Percentiles rank a stretch among this genome's conserved stretches.
These are phyloP conservation scores for Smutsia gigantea DNA, from an alignment of 2,797 vertebrate species.

Conservation along the genomic window DNA sequence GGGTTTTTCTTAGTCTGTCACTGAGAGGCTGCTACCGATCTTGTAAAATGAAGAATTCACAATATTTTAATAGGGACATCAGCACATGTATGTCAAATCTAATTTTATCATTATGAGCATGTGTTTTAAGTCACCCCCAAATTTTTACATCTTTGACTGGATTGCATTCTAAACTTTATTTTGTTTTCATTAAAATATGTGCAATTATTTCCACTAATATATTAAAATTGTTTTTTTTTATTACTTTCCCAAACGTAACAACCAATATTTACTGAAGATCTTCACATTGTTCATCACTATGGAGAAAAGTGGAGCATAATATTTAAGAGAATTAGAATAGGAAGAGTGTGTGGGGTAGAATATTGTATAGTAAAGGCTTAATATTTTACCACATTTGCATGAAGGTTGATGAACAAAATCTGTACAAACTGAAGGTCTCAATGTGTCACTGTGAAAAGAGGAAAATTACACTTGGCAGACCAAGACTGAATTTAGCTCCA, in stretches of 20 bases:
- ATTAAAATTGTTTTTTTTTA: background rate
- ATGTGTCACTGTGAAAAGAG: background rate
- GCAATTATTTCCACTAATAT: background rate
- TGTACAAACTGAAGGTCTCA: background rate
- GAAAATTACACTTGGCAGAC: background rate
- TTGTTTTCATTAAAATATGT: background rate
- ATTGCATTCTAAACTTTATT: background rate
- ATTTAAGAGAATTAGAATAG: background rate
- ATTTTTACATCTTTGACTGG: background rate
- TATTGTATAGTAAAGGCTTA: background rate
- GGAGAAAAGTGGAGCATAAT: background rate
- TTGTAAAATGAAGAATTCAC: background rate
- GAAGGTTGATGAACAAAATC: background rate
- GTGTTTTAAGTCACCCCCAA: background rate
- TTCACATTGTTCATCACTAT: background rate
- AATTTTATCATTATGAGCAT: background rate
- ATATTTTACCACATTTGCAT: background rate
- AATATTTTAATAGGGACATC: background rate
- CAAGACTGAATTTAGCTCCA: background rate
- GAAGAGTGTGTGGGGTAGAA: background rate
- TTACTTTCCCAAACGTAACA: background rate
- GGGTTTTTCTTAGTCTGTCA: background rate
- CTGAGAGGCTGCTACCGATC: background rate
- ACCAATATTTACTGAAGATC: background rate
- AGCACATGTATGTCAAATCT: background rate